phyloP scores from a whole-genome alignment of 2,797 vertebrate species.

The Anguilla anguilla region DNA sequence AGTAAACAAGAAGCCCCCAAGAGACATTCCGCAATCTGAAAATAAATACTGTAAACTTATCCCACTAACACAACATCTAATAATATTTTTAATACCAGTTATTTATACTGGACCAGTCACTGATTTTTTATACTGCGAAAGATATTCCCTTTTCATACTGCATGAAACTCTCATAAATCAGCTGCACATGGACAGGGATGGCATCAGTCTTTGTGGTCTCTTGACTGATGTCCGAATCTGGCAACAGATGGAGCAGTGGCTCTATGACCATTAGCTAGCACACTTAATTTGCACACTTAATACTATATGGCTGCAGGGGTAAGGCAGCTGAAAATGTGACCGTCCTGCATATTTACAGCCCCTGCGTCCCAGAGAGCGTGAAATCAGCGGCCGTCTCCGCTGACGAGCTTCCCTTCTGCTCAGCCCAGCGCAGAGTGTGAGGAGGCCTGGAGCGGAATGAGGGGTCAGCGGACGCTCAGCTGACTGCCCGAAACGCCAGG shows the following conservation, averaged over 20 bases:
- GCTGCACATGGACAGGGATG: background rate
- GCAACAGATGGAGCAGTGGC: background rate
- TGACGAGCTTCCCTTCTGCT: background rate
- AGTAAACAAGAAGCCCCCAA: background rate
- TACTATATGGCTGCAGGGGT: background rate
- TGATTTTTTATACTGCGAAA: background rate
- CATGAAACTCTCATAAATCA: background rate
- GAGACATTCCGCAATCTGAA: background rate
- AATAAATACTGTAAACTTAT: background rate
- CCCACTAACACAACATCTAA: background rate
- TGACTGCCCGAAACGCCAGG: background rate
- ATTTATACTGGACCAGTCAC: background rate
- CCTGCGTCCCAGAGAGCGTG: background rate
- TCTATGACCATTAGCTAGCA: background rate
- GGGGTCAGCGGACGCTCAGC: conserved; percentile 11
- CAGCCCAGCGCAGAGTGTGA: background rate
- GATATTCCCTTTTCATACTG: background rate
- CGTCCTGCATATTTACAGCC: background rate
- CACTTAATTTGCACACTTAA: background rate
- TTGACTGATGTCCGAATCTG: background rate
- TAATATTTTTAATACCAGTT: background rate
- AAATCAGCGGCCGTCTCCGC: background rate
- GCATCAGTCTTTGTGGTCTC: background rate
- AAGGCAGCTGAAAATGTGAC: conserved; percentile 4
- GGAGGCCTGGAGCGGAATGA: background rate